phyloP scores from a whole-genome alignment of 2,797 vertebrate genomes.

The Scarus forsteni region DNA sequence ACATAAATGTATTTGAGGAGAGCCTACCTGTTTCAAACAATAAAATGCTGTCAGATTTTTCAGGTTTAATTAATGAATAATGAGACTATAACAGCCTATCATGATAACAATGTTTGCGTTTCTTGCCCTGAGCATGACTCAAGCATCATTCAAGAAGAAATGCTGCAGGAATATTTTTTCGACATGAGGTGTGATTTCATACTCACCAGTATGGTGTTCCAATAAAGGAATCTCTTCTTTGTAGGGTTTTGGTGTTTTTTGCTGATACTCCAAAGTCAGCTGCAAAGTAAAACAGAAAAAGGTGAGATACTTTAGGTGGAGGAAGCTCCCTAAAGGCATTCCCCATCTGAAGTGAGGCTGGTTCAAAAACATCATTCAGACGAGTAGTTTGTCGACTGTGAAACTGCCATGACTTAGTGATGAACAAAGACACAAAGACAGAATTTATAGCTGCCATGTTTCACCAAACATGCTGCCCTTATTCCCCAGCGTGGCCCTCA shows the following conservation, averaged over 20 bases:
- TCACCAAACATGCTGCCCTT: constrained; percentile 29
- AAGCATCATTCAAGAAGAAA: too few species aligned
- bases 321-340: constrained; percentile 4
- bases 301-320: neutral
- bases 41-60: too few species aligned
- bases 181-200: too few species aligned
- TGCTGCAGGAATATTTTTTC: too few species aligned
- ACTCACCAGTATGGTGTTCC: constrained; percentile 98
- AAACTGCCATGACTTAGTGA: constrained; percentile 29
- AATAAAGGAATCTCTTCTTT: constrained; percentile 96
- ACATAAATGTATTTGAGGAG: too few species aligned
- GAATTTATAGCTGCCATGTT: constrained; percentile 15
- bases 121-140: too few species aligned
- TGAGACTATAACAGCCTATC: too few species aligned
- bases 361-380: neutral
- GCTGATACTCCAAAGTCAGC: constrained; percentile 98
- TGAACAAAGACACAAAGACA: constrained; percentile 22
- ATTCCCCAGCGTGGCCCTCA: constrained; percentile 21
- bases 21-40: too few species aligned
- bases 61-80: too few species aligned
- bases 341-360: neutral
- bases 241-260: constrained; percentile 94
- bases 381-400: constrained; percentile 21
- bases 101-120: too few species aligned
- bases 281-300: constrained; percentile 62